Evolutionary conservation across 2,797 vertebrate genomes (phyloP), one percentile per base, ranked within the genome.

Genomic region (Sandelia bainsii): DNA sequence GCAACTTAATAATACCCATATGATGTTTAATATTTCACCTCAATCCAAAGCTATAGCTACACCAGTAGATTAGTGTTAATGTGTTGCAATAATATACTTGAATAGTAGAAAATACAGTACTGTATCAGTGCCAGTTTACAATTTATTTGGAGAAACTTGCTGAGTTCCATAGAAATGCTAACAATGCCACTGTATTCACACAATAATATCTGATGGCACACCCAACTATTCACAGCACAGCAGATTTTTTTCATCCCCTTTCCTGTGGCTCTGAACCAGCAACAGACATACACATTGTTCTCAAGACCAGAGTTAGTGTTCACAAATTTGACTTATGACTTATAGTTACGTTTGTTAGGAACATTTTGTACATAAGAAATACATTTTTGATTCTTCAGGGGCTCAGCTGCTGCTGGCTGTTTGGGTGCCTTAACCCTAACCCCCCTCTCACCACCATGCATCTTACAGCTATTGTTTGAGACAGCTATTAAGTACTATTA

Each of bases 81-180:
- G 40, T 56, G 40, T 39, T 76, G 32, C 4, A 22, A 8, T 40
- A 52, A 40, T 44, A 7, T 40, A 32, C 16, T 50, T 22, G 37
- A 46, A 44, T 23, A 8, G 23, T 29, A 29, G 32, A 49, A 45
- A 62, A 42, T 20, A 13, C 5, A 29, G 29, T 12, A 37, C 17
- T 32, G 16, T 53, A 27, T 71, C 52, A 0, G 5, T 39, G 57
- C 52, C 61, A 63, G 2, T 49, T 52, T 59, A 48, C 27, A 52
- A 22, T 48, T 74, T 66, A 29, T 59, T 62, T 70, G 6, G 13
- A 25, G 29, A 69, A 63, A 80, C 50, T 29, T 73, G 72, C 71
- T 83, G 68, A 73, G 46, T 60, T 57, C 27, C 22, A 48, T 65
- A 63, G 34, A 74, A 77, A 64, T 61, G 25, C 22, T 45, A 76